A percentile compares a stretch with the other conserved stretches of the same genome.
These are phyloP conservation scores for Meiosimyza platycephala DNA, from an alignment of 2,888 invertebrate species.

Conservation along the genomic window DNA sequence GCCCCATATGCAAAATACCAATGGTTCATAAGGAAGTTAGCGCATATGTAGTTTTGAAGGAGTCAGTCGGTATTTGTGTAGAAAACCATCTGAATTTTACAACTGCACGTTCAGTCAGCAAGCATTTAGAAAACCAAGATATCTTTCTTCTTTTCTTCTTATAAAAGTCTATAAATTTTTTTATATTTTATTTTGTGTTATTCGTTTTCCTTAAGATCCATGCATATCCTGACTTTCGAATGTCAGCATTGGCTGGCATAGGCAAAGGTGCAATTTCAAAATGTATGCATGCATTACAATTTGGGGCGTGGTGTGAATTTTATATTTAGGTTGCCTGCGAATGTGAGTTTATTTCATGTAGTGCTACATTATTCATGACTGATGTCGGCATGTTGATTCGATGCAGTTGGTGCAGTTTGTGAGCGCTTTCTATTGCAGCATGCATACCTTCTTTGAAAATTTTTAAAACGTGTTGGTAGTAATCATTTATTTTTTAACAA, in stretches of 20 bases:
- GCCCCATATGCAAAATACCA: slow-evolving; percentile 19
- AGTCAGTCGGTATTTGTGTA: not conserved
- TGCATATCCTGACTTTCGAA: not conserved
- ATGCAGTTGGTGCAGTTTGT: too few species aligned
- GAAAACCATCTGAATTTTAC: slow-evolving; percentile 20
- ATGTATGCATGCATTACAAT: slow-evolving; percentile 5
- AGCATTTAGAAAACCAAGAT: slow-evolving; percentile 14
- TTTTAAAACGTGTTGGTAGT: slow-evolving; percentile 1
- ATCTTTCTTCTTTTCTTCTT: not conserved
- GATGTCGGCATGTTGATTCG: too few species aligned
- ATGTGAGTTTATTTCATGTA: too few species aligned
- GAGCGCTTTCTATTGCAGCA: not conserved
- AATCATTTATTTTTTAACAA: slow-evolving; percentile 22
- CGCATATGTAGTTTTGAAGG: not conserved
- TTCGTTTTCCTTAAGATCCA: too few species aligned
- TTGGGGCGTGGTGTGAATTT: slow-evolving; percentile 1
- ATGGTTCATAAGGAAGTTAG: too few species aligned
- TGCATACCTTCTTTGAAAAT: slow-evolving; percentile 18
- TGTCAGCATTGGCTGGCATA: too few species aligned
- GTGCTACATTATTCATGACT: too few species aligned
- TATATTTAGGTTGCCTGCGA: too few species aligned
- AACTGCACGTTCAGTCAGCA: slow-evolving; percentile 11
- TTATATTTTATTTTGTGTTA: too few species aligned
- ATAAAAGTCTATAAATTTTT: too few species aligned
- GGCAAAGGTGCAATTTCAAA: slow-evolving; percentile 25